Conservation (phyloP, 1,140 invertebrate species). For the Panonychus citri region DNA sequence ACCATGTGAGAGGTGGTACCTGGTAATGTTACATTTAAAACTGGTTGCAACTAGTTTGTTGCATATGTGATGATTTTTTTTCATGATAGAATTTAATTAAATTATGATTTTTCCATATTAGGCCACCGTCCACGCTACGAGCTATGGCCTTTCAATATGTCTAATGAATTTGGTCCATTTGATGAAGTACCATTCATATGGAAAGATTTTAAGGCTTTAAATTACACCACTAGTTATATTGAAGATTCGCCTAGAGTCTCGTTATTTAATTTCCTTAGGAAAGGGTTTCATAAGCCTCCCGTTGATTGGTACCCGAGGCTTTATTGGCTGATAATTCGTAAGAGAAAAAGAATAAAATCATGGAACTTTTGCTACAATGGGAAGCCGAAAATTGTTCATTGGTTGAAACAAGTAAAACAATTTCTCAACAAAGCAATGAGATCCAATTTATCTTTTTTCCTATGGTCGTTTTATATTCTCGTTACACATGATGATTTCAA, state of each 20-base stretch:
- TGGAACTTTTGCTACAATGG: conserved; percentile 6
- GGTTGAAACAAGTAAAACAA: conserved; percentile 15
- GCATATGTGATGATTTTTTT: no score
- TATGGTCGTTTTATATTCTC: conserved; percentile 4
- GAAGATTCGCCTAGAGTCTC: conserved; percentile 49
- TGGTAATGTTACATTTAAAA: no score
- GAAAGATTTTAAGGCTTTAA: conserved; percentile 25
- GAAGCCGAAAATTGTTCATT: conserved; percentile 12
- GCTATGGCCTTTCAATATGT: neutral
- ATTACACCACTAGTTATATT: conserved; percentile 51
- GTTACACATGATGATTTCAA: conserved; percentile 12
- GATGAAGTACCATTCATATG: conserved; percentile 16
- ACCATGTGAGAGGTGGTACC: no score
- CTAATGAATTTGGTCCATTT: neutral
- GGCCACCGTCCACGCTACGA: no score
- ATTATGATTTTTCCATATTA: no score
- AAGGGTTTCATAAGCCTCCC: conserved; percentile 45
- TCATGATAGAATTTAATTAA: no score
- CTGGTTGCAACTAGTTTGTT: no score
- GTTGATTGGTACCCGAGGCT: conserved; percentile 57
- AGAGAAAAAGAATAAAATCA: conserved; percentile 4
- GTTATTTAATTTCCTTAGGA: conserved; percentile 43
- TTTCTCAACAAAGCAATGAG: conserved; percentile 14
- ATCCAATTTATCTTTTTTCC: conserved; percentile 13
- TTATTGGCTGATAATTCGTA: conserved; percentile 25